Evolutionary conservation across 2,797 vertebrate species (phyloP), one percentile per base, ranked within the genome.

Genomic region (Cichlasoma orientale): DNA sequence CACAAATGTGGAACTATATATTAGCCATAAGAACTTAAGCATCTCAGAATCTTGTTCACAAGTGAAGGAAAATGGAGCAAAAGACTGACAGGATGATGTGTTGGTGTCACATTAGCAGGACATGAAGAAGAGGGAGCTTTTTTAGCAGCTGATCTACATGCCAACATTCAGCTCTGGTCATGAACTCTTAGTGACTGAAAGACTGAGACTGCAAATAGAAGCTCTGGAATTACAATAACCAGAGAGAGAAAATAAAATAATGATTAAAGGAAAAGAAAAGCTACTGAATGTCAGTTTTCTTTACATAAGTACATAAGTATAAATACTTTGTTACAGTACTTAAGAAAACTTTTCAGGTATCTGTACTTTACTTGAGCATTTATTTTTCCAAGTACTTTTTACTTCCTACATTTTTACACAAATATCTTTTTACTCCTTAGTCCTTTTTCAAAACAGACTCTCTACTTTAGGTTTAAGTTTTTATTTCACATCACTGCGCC

Each of bases 221-320:
- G 77, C 68, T 54, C 54, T 74, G 33, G 73, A 76, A 63, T 25
- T 1, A 5, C 8, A 76, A 78, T 78, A 74, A 71, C 33, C 33
- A 74, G 16, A 78, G 54, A 71, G 47, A 59, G 66, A 71, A 80
- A 75, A 72, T 58, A 50, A 85, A 83, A 83, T 81, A 88, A 88
- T 58, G 77, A 89, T 82, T 47, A 71, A 86, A 78, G 73, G 36
- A 56, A 81, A 68, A 44, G 27, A 72, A 75, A 74, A 74, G 72
- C 7, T 72, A 56, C 27, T 88, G 78, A 88, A 74, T 41, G 75
- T 87, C 85, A 87, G 80, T 77, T 83, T 76, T 80, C 47, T 85
- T 56, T 14, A 38, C 75, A n/a, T n/a, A n/a, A n/a, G n/a, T n/a
- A n/a, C n/a, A n/a, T 41, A 27, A 31, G 31, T 2, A 31, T 31